A percentile compares a stretch with the other conserved stretches of the same genome.
Evolutionary conservation across 2,113 vertebrate genomes (phyloP).

Genomic region (Lycaon pictus): DNA sequence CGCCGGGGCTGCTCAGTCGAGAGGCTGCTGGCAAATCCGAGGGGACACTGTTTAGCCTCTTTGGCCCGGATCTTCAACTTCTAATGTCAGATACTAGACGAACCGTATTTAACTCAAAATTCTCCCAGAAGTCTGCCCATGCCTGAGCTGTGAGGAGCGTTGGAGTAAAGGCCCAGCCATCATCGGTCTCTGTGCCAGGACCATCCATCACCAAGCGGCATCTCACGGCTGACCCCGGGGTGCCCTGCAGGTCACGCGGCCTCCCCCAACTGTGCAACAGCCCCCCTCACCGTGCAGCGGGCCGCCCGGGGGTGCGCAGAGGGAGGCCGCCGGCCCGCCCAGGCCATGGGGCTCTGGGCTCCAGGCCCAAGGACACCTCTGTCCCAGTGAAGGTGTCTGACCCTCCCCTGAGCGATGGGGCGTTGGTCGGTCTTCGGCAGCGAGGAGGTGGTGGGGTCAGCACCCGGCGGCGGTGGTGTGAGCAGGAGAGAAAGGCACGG

Average conservation of each 20-base stretch:
- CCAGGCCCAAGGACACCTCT: not conserved
- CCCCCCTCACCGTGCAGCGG: not conserved
- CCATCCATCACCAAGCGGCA: rapidly evolving
- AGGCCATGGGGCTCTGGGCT: not conserved
- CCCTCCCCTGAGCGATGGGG: not conserved
- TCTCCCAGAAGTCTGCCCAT: rapidly evolving
- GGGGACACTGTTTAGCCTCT: not conserved
- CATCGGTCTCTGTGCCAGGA: not conserved
- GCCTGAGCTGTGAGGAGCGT: rapidly evolving
- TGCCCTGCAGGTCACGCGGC: rapidly evolving
- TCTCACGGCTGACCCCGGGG: not conserved
- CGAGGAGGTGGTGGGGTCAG: not conserved
- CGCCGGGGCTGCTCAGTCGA: rapidly evolving
- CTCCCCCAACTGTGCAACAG: not conserved
- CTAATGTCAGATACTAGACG: not conserved
- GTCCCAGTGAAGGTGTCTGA: too few species aligned
- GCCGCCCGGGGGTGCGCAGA: not conserved
- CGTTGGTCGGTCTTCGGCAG: not conserved
- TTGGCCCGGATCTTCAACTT: not conserved
- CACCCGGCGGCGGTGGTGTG: too few species aligned
- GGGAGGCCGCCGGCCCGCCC: not conserved
- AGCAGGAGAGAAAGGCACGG: not conserved
- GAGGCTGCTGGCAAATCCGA: not conserved
- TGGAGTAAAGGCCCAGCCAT: not conserved
- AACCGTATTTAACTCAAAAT: not conserved